Evolutionary conservation across 1,140 invertebrate genomes (phyloP).

Genomic region (Aricia agestis): DNA sequence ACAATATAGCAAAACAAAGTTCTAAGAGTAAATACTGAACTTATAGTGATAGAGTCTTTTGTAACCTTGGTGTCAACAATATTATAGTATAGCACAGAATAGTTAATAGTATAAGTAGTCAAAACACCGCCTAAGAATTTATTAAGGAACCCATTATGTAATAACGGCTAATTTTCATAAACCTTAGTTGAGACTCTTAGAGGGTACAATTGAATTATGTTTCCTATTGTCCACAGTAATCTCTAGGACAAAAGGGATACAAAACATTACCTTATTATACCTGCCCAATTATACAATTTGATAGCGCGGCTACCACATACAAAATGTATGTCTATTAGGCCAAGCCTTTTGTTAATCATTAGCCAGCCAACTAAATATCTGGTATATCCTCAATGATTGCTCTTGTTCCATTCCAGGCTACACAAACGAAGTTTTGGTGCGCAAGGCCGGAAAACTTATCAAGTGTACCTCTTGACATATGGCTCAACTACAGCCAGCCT

Average conservation of each 20-base stretch:
- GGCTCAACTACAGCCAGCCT: constrained; percentile 80
- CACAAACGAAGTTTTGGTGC: constrained; percentile 80
- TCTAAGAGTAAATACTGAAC: no score
- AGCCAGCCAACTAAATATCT: neutral
- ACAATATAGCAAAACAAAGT: no score
- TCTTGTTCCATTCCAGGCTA: constrained; percentile 67
- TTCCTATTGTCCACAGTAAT: neutral
- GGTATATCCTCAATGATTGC: neutral
- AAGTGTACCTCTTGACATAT: constrained; percentile 69
- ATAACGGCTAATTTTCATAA: neutral
- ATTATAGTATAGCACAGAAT: no score
- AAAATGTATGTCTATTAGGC: neutral
- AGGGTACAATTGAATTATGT: neutral
- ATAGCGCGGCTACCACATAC: neutral
- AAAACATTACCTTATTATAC: neutral
- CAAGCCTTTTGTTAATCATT: neutral
- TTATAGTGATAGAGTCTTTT: neutral
- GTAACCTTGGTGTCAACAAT: neutral
- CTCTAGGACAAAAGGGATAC: neutral
- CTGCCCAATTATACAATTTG: neutral
- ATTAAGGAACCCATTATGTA: neutral
- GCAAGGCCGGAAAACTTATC: constrained; percentile 74
- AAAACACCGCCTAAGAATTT: neutral
- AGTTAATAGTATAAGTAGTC: no score
- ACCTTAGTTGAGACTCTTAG: no score